Base-by-base conservation (phyloP, 2,797 vertebrate species). In the Sebastes wilsoni region DNA sequence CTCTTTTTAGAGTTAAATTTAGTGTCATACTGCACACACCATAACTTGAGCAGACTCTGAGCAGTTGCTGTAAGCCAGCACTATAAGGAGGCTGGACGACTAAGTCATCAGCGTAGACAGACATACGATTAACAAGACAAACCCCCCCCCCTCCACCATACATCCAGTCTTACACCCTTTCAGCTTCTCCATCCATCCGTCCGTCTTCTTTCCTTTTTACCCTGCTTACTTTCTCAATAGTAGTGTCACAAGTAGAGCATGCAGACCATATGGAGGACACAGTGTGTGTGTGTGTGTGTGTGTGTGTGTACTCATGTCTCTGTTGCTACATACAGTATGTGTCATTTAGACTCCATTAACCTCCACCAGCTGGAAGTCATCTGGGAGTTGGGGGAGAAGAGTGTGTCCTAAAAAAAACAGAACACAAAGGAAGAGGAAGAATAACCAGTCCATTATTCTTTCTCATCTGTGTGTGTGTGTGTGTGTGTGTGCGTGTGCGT, bases 331-430 rank as follows among this genome's bases (percentile, higher is more conserved):
- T 78, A 55, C 12, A 18, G 42, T 49, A 49, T 49, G 77, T 82
- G 77, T 82, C 55, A 72, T 72, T 91, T 87, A 81, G 72, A 86
- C 62, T 74, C 82, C 75, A 82, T 85, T 90, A 85, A 89, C 85
- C 77, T 90, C 72, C 52, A 72, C 6, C 28, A 79, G 66, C 66
- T 25, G 10, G n/a, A 55, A 65, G 64, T 77, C 85, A 71, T 64
- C n/a, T 61, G 72, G 73, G 68, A 81, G 25, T 18, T 36, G 28
- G 34, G n/a, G 28, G 38, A 73, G 80, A 71, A 49, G 58, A 66
- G 58, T 52, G 18, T 71, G 68, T 72, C 71, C 83, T 73, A 52
- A 77, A 75, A 74, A 87, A 76, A 66, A 32, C 6, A 49, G 42
- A 46, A 46, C 12, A 56, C 2, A 70, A 72, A 65, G 64, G 42